phyloP scores from a whole-genome alignment of 2,888 invertebrate species.

The Nephrotoma appendiculata region DNA sequence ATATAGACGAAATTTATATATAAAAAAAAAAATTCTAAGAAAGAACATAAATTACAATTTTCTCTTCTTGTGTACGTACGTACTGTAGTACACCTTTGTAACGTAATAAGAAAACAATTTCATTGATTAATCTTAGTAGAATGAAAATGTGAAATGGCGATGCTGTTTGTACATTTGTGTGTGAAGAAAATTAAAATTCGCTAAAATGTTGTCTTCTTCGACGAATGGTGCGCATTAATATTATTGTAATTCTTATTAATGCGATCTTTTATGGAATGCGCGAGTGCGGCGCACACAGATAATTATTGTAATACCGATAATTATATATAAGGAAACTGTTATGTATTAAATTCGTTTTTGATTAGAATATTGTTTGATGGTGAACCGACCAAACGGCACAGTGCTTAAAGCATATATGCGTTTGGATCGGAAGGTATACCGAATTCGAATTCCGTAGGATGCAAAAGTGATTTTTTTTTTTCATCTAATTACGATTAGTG shows the following conservation, averaged over 20 bases:
- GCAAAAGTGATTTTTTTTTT: too few species aligned
- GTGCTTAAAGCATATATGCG: too few species aligned
- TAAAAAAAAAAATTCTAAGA: neutral
- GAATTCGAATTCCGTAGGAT: too few species aligned
- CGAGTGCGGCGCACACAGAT: neutral
- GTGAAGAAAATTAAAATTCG: neutral
- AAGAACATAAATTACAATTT: neutral
- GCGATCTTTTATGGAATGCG: neutral
- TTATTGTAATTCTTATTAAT: neutral
- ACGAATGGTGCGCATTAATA: neutral
- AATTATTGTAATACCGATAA: neutral
- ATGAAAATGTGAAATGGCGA: neutral
- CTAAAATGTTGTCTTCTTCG: neutral
- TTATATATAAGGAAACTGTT: neutral
- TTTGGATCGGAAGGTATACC: too few species aligned
- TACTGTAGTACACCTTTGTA: neutral
- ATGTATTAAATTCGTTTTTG: neutral
- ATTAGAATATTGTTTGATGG: neutral
- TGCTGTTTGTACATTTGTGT: neutral
- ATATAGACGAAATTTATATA: neutral
- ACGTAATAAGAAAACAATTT: neutral
- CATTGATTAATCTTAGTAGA: neutral
- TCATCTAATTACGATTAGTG: too few species aligned
- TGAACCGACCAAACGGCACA: too few species aligned
- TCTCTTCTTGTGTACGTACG: neutral